Evolutionary conservation across 2,797 vertebrate genomes (phyloP), one percentile per base, ranked within the genome.

Genomic region (Gypaetus barbatus): DNA sequence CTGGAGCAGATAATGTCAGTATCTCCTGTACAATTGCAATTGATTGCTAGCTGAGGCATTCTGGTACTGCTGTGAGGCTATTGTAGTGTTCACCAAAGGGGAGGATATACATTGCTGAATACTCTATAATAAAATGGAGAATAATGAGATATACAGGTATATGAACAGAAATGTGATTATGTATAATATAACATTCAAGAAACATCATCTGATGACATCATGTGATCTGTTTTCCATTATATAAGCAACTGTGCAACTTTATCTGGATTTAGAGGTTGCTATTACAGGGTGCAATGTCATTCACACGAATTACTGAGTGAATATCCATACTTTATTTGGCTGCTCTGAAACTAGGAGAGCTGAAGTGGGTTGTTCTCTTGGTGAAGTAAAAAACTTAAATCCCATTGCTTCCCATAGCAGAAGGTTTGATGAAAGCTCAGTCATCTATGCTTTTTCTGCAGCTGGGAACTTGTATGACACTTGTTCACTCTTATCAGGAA

Each of bases 21-120:
- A 96, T 97, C 96, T 98, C 95, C 97, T 98, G 80, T 98, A 97
- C 63, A 93, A 39, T 52, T 75, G 97, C 81, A 87, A n/a, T 75
- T 25, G 93, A 79, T 83, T 89, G 88, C 97, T 96, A 74, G 97
- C 93, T 54, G 98, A 98, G 54, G 95, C 69, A 46, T 76, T 83
- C 64, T 49, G 96, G 82, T 93, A 90, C 86, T 96, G 98, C 51
- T 85, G 96, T 49, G 92, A 83, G 74, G 95, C 79, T 39, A 63
- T 27, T 79, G 92, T 93, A 30, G 78, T 48, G 76, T 98, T 98
- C 25, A 90, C 91, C 33, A 90, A 95, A 96, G 98, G 96, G 66
- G 96, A 97, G 35, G 81, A 92, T 17, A 54, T 17, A 49, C 85
- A 92, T 19, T 96, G 92, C 49, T 92, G 82, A 90, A 58, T 54